These are phyloP conservation scores for Dryoscopus gambensis DNA, from an alignment of 2,113 vertebrate species.

Conservation along the genomic window DNA sequence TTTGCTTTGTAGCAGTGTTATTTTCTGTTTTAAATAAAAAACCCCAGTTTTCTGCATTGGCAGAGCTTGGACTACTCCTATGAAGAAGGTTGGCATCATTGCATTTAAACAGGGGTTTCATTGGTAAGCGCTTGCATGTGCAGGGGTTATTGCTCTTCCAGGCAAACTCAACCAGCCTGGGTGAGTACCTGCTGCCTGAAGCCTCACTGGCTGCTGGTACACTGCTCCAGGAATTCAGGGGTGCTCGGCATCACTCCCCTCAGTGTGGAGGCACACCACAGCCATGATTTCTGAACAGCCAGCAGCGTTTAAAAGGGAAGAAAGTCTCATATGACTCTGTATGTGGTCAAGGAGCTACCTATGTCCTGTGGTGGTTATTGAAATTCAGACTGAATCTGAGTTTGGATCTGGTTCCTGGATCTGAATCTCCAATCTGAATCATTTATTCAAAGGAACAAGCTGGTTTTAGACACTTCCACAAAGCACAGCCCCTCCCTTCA, in stretches of 20 bases:
- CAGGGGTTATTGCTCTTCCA: background rate
- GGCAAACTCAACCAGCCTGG: background rate
- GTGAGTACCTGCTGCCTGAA: background rate
- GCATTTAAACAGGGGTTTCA: background rate
- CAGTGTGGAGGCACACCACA: background rate
- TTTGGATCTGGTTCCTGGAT: no score
- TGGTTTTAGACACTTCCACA: no score
- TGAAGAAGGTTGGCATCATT: background rate
- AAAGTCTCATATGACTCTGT: background rate
- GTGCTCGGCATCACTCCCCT: background rate
- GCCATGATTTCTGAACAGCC: background rate
- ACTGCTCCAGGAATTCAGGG: background rate
- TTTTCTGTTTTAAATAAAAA: background rate
- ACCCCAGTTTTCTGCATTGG: background rate
- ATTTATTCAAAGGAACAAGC: no score
- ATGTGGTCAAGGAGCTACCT: background rate
- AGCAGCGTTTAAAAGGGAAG: background rate
- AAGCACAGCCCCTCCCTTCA: no score
- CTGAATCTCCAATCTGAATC: no score
- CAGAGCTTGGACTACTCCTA: background rate
- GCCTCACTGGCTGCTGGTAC: background rate
- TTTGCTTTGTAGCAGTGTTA: background rate
- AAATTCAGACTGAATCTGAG: no score
- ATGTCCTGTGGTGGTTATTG: no score
- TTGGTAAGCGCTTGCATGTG: background rate